phyloP scores from a whole-genome alignment of 2,888 invertebrate genomes.

The Ochropleura plecta region DNA sequence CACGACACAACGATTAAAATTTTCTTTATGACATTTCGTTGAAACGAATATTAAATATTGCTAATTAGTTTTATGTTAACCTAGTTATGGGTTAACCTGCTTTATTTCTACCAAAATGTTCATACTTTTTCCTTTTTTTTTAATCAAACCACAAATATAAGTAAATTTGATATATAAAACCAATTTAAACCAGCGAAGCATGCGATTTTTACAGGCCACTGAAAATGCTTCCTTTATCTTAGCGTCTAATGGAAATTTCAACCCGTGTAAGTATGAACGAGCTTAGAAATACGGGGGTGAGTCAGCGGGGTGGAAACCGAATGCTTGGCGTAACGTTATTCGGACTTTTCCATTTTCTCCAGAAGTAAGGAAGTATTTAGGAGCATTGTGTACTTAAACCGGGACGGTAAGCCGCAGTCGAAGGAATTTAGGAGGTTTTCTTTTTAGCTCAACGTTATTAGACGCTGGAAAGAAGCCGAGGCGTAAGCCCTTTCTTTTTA shows the following conservation, averaged over 20 bases:
- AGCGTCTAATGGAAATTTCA: conserved; percentile 59
- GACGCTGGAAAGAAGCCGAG: not conserved
- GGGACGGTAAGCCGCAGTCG: conserved; percentile 23
- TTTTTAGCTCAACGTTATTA: conserved; percentile 32
- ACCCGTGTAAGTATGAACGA: conserved; percentile 49
- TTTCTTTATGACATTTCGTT: conserved; percentile 2
- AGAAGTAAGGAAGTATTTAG: conserved; percentile 46
- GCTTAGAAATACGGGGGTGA: conserved; percentile 53
- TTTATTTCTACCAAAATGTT: not conserved
- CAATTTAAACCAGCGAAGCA: conserved; percentile 47
- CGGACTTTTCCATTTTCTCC: conserved; percentile 51
- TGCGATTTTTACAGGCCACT: conserved; percentile 52
- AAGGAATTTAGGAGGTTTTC: conserved; percentile 27
- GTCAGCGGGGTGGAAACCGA: conserved; percentile 48
- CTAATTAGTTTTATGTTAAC: not conserved
- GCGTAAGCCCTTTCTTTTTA: conserved; percentile 19
- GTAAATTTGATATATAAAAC: conserved; percentile 24
- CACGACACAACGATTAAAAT: not conserved
- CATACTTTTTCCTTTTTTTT: not conserved
- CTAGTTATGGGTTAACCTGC: not conserved
- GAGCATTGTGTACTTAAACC: conserved; percentile 43
- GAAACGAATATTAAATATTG: conserved; percentile 1
- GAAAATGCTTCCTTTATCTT: conserved; percentile 62
- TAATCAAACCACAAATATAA: conserved; percentile 19
- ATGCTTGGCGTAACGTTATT: conserved; percentile 51